These are phyloP conservation scores for Ichneumoninae sp. DNA, from an alignment of 2,888 invertebrate species.

Conservation along the genomic window DNA sequence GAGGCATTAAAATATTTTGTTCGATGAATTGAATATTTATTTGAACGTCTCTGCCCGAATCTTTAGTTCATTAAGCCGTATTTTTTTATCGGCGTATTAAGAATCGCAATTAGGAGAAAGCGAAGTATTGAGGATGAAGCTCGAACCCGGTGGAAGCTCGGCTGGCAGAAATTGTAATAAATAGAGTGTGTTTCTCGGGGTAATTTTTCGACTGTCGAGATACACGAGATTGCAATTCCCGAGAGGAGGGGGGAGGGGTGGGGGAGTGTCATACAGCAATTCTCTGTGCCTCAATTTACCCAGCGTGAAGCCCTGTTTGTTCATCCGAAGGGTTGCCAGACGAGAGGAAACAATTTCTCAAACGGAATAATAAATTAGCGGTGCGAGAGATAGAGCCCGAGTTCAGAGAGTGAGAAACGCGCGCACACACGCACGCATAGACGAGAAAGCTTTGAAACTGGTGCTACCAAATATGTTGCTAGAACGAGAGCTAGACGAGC, in stretches of 20 bases:
- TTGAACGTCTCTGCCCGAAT: no score
- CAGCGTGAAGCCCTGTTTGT: conserved; percentile 58
- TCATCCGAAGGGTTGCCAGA: conserved; percentile 50
- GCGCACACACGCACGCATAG: neutral
- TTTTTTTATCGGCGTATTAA: neutral
- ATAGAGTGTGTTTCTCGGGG: neutral
- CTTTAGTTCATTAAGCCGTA: no score
- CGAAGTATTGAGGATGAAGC: neutral
- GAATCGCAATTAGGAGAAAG: neutral
- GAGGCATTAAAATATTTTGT: neutral
- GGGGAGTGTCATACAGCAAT: conserved; percentile 31
- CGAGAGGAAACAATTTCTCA: conserved; percentile 75
- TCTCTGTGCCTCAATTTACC: conserved; percentile 61
- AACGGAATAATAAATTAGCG: conserved; percentile 75
- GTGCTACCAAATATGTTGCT: neutral
- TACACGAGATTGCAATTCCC: conserved; percentile 25
- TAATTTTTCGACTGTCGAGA: conserved; percentile 27
- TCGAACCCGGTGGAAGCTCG: neutral
- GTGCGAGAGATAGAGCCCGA: conserved; percentile 42
- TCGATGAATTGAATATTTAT: no score
- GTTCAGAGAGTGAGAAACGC: conserved; percentile 23
- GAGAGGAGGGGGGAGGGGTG: conserved; percentile 12
- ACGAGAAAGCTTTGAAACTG: conserved; percentile 30
- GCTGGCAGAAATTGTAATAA: neutral
- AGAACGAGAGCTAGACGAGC: conserved; percentile 7